phyloP scores from a whole-genome alignment of 2,797 vertebrate species.

The Meriones psammophilus region DNA sequence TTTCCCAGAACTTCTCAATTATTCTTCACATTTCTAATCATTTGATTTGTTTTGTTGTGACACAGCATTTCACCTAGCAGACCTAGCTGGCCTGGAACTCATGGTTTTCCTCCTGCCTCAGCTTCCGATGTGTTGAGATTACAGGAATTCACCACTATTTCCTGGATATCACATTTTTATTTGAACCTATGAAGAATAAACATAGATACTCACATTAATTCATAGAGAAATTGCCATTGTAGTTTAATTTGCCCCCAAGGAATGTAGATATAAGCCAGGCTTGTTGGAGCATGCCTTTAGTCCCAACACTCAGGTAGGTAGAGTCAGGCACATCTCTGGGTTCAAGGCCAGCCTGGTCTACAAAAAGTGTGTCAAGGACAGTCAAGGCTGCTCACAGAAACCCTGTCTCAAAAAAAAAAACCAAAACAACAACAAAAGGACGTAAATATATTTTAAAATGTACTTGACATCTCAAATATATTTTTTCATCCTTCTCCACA shows the following conservation, averaged over 20 bases:
- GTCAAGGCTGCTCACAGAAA: no score
- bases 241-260: conserved; percentile 25
- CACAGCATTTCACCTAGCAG: not conserved
- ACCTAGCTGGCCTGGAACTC: not conserved
- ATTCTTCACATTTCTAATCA: not conserved
- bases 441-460: conserved; percentile 23
- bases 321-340: no score
- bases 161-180: not conserved
- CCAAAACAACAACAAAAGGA: no score
- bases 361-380: no score
- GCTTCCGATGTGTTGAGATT: not conserved
- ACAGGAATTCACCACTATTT: not conserved
- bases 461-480: not conserved
- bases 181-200: not conserved
- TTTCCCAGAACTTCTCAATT: not conserved
- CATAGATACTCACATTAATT: not conserved
- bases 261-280: not conserved
- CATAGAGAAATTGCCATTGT: not conserved
- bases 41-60: not conserved
- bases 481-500: not conserved
- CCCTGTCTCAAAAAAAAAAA: no score
- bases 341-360: no score
- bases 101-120: not conserved
- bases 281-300: no score
- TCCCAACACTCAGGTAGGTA: no score